Base-by-base conservation (phyloP, 2,797 vertebrate genomes). In the Rousettus madagascariensis region DNA sequence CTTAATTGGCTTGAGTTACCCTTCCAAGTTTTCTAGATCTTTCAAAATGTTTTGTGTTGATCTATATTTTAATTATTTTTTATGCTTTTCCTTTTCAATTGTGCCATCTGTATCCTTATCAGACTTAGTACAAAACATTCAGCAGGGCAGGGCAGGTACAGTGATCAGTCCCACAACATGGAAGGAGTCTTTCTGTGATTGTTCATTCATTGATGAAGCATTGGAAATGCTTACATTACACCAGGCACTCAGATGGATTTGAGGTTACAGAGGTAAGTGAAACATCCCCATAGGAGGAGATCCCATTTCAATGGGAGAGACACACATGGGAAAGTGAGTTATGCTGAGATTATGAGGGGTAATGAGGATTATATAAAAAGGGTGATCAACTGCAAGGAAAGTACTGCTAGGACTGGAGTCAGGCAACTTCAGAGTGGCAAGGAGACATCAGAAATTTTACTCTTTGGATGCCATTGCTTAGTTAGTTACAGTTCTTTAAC, bases 61-160 rank as follows among this genome's bases (percentile, higher is more conserved):
- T 82, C 57, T 90, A 12, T 82, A 55, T 89, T 94, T 90, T 82
- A 86, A 49, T 90, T 68, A 69, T 53, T 43, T 22, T n/a, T 84
- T 83, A 8, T 26, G 19, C 12, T 74, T 86, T 88, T 72, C 20
- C 30, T 89, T 16, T 90, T 90, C 43, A 90, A 20, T 20, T 93
- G 4, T 84, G 68, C 74, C 33, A 53, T 91, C 19, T 93, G 38
- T 16, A 13, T 78, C 82, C 86, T 86, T 59, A 61, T 84, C 36
- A 86, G 4, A 90, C 57, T 89, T 72, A 38, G 30, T 83, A 86
- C 22, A 87, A 68, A 89, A 72, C 43, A 43, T 92, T 94, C 17
- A 72, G 33, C 30, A 92, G 36, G 33, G 24, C 57, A 74, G 65
- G 38, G 61, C n/a, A 65, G 30, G 9, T n/a, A 38, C 4, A 12